Conservation (phyloP, 2,888 invertebrate species). For the Drosophila macrospina region DNA sequence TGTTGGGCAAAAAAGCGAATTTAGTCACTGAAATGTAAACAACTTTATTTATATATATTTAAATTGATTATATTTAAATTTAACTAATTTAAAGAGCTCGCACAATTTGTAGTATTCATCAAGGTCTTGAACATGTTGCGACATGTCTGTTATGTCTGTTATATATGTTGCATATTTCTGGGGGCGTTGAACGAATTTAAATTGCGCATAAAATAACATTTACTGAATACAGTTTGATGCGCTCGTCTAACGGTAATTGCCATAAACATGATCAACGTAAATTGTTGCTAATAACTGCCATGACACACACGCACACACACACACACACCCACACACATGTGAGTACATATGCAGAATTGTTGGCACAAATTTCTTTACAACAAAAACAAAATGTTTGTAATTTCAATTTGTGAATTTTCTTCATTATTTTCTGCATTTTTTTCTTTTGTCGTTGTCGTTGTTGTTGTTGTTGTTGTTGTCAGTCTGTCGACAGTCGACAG, state of each 20-base stretch:
- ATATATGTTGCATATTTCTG: slow-evolving; percentile 1
- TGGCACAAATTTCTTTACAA: slow-evolving; percentile 36
- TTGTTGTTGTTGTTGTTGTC: too few relatives aligned
- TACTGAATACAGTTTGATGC: slow-evolving; percentile 61
- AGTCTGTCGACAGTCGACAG: slow-evolving; percentile 35
- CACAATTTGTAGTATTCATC: background rate
- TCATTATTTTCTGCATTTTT: slow-evolving; percentile 75
- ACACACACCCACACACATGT: slow-evolving; percentile 10
- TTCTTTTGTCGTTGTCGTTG: too few relatives aligned
- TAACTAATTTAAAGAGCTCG: background rate
- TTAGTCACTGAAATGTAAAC: too few relatives aligned
- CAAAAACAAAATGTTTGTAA: slow-evolving; percentile 67
- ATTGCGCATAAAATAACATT: slow-evolving; percentile 65
- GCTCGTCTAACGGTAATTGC: slow-evolving; percentile 73
- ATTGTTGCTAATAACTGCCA: slow-evolving; percentile 78
- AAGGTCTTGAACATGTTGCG: slow-evolving; percentile 2
- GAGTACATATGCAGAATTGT: slow-evolving; percentile 5
- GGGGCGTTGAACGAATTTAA: slow-evolving; percentile 34
- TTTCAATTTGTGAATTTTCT: slow-evolving; percentile 77
- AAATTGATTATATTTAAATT: too few relatives aligned
- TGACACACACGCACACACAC: slow-evolving; percentile 27
- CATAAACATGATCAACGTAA: slow-evolving; percentile 72
- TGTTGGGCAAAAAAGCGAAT: too few relatives aligned
- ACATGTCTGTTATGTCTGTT: slow-evolving; percentile 6
- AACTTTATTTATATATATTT: too few relatives aligned